Evolutionary conservation across 2,888 invertebrate genomes (phyloP).

Genomic region (Pyrgus malvae): DNA sequence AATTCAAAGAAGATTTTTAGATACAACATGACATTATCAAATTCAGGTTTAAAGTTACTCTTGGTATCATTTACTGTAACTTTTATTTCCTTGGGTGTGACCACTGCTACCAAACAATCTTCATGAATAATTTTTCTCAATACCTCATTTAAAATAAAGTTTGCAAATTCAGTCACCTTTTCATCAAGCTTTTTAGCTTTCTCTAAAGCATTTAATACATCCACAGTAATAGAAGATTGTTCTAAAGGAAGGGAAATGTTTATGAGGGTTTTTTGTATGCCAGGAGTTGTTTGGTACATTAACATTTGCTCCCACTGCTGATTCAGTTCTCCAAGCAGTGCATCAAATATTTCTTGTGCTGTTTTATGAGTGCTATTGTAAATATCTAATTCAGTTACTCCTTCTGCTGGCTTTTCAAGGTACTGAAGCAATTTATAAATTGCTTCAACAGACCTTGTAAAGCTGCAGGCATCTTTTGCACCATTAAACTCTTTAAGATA

Average conservation of each 20-base stretch:
- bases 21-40: slow-evolving; percentile 81
- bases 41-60: slow-evolving; percentile 64
- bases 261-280: slow-evolving; percentile 50
- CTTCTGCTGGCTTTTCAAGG: slow-evolving; percentile 68
- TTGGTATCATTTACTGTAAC: slow-evolving; percentile 60
- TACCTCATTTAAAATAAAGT: slow-evolving; percentile 80
- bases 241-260: slow-evolving; percentile 61
- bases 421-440: slow-evolving; percentile 70
- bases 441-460: slow-evolving; percentile 70
- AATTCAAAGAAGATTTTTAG: slow-evolving; percentile 81
- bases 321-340: slow-evolving; percentile 68
- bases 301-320: slow-evolving; percentile 76
- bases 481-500: slow-evolving; percentile 62
- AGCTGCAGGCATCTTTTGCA: slow-evolving; percentile 57
- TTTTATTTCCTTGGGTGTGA: slow-evolving; percentile 56
- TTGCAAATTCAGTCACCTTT: slow-evolving; percentile 81
- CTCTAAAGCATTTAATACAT: slow-evolving; percentile 65
- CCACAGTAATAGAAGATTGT: slow-evolving; percentile 45
- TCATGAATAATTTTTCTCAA: slow-evolving; percentile 81
- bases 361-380: slow-evolving; percentile 71
- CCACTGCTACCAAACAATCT: slow-evolving; percentile 64
- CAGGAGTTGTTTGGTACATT: slow-evolving; percentile 53
- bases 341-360: slow-evolving; percentile 66
- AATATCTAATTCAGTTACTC: slow-evolving; percentile 76
- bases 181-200: slow-evolving; percentile 61